Evolutionary conservation across 2,797 vertebrate genomes (phyloP).

Genomic region (Mormyrops attenuatus): DNA sequence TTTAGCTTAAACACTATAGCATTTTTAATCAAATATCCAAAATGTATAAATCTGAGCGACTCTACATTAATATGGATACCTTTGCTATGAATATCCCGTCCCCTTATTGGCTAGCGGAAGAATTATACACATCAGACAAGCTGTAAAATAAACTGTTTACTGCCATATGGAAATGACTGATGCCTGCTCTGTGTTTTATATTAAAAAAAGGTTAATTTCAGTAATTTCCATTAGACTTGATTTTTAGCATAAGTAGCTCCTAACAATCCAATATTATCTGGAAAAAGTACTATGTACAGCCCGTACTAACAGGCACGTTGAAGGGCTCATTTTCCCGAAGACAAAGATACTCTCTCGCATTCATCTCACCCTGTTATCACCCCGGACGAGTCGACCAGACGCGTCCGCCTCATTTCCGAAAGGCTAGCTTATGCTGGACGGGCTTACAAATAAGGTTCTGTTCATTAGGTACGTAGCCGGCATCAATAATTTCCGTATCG

Average conservation of each 20-base stretch:
- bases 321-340: neutral
- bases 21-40: constrained; percentile 16
- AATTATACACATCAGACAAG: neutral
- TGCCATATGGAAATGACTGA: neutral
- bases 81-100: neutral
- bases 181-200: neutral
- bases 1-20: constrained; percentile 16
- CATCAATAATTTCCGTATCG: constrained; percentile 19
- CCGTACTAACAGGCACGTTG: too few relatives aligned
- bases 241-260: neutral
- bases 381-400: neutral
- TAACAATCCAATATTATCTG: neutral
- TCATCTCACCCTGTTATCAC: neutral
- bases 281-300: neutral
- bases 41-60: neutral
- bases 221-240: neutral
- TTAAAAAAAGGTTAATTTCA: neutral
- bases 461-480: constrained; percentile 3
- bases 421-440: neutral
- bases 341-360: neutral
- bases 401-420: constrained; percentile 10
- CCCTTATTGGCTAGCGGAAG: neutral
- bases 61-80: constrained; percentile 6
- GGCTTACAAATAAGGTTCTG: neutral
- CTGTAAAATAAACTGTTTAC: neutral